A percentile compares a stretch with the other conserved stretches of the same genome.
These are phyloP conservation scores for Coelogynopora nodosa DNA, from an alignment of 2,888 invertebrate species.

Conservation along the genomic window DNA sequence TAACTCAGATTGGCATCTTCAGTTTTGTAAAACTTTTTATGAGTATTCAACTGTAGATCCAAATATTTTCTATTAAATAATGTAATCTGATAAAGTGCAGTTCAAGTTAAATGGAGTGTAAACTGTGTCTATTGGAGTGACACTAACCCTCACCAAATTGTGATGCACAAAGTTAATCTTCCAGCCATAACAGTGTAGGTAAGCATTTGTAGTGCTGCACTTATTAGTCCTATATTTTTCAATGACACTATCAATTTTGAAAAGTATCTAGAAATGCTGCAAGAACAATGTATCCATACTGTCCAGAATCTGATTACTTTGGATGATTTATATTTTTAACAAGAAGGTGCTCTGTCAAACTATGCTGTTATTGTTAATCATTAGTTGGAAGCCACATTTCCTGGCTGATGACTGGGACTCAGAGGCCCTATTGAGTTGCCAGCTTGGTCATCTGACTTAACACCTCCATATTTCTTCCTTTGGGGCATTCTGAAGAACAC, in stretches of 20 bases:
- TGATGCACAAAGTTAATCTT: neutral
- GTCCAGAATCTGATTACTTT: neutral
- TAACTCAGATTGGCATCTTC: neutral
- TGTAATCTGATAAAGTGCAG: neutral
- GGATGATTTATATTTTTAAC: conserved; percentile 11
- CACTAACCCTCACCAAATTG: neutral
- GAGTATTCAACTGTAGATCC: neutral
- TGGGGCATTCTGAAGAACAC: conserved; percentile 21
- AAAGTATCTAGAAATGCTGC: neutral
- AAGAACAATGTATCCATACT: neutral
- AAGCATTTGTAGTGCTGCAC: neutral
- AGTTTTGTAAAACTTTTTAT: neutral
- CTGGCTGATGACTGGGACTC: conserved; percentile 11
- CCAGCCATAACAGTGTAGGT: neutral
- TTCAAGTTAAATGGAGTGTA: neutral
- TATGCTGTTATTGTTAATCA: neutral
- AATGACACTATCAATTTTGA: neutral
- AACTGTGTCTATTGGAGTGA: neutral
- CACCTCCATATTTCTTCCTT: conserved; percentile 16
- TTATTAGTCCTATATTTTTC: neutral
- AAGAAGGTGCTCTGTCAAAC: conserved; percentile 20
- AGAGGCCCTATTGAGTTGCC: conserved; percentile 31
- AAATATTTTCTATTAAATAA: neutral
- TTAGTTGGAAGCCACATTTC: conserved; percentile 15
- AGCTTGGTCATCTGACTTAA: conserved; percentile 1